Conservation (phyloP, 2,113 vertebrate genomes). For the Atherinomorus stipes region DNA sequence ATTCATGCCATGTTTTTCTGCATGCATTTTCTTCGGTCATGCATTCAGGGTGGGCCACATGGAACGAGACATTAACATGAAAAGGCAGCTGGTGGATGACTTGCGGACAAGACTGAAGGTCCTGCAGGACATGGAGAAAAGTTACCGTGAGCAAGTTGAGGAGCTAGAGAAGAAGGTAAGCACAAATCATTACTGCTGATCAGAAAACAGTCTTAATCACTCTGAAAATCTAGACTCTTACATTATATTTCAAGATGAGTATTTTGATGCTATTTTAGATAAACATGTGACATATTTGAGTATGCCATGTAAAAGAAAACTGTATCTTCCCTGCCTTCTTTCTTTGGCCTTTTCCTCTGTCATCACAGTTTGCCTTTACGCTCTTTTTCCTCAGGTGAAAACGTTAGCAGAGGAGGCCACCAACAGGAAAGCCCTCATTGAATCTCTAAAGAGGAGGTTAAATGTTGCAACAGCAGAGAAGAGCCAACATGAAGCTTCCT, state of each 20-base stretch:
- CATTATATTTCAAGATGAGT: not conserved
- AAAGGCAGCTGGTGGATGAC: constrained; percentile 91
- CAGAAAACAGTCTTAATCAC: not conserved
- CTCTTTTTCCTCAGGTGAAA: constrained; percentile 81
- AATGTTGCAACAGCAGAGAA: constrained; percentile 86
- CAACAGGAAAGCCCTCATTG: constrained; percentile 88
- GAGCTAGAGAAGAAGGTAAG: constrained; percentile 90
- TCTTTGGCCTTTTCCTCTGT: not conserved
- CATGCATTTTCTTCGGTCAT: not conserved
- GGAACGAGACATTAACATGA: constrained; percentile 90
- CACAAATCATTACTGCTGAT: not conserved
- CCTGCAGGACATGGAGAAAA: constrained; percentile 89
- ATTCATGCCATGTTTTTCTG: not conserved
- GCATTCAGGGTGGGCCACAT: constrained; percentile 81
- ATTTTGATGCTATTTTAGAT: not conserved
- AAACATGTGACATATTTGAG: not conserved
- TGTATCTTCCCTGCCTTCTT: not conserved
- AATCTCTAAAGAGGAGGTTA: constrained; percentile 90
- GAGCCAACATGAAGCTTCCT: constrained; percentile 84
- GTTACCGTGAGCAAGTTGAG: constrained; percentile 82
- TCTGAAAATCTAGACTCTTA: not conserved
- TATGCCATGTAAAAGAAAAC: not conserved
- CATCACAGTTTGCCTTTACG: not conserved
- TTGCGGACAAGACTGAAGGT: constrained; percentile 88
- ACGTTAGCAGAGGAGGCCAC: constrained; percentile 87